These are phyloP conservation scores for Hetaerina americana DNA, from an alignment of 1,140 invertebrate species.

Conservation along the genomic window DNA sequence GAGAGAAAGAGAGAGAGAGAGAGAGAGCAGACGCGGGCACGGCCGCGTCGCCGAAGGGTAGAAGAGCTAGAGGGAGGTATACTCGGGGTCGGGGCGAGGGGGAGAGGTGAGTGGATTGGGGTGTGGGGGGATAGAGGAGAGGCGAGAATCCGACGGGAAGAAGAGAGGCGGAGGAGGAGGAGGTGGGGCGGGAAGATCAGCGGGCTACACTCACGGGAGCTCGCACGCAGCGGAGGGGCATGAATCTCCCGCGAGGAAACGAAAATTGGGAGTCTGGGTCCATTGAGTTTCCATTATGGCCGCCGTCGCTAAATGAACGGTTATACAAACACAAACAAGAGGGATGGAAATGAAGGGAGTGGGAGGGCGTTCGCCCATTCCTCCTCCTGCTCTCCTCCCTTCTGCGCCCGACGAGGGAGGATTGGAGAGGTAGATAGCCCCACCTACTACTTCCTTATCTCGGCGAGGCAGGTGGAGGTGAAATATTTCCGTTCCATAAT, in stretches of 20 bases:
- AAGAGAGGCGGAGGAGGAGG: background rate
- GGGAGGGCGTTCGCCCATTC: background rate
- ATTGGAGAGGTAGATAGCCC: too few relatives aligned
- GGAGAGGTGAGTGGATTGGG: background rate
- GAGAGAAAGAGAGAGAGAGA: background rate
- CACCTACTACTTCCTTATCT: too few relatives aligned
- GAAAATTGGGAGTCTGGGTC: background rate
- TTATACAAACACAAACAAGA: background rate
- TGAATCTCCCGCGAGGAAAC: background rate
- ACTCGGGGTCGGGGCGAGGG: background rate
- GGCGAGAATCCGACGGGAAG: background rate
- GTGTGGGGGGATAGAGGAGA: too few relatives aligned
- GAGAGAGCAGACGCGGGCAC: background rate
- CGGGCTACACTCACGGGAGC: too few relatives aligned
- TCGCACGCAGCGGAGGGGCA: background rate
- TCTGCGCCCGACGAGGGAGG: too few relatives aligned
- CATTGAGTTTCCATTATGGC: background rate
- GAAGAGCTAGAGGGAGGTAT: too few relatives aligned
- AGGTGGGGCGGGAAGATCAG: too few relatives aligned
- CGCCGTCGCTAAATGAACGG: background rate
- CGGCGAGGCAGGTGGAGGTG: background rate
- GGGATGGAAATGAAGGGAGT: background rate
- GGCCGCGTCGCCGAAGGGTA: too few relatives aligned
- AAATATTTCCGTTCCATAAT: background rate
- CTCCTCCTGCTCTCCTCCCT: too few relatives aligned